Base-by-base conservation (phyloP, 30 jellyfish, hydroid and myxozoan species). In the Cassiopea andromeda region DNA sequence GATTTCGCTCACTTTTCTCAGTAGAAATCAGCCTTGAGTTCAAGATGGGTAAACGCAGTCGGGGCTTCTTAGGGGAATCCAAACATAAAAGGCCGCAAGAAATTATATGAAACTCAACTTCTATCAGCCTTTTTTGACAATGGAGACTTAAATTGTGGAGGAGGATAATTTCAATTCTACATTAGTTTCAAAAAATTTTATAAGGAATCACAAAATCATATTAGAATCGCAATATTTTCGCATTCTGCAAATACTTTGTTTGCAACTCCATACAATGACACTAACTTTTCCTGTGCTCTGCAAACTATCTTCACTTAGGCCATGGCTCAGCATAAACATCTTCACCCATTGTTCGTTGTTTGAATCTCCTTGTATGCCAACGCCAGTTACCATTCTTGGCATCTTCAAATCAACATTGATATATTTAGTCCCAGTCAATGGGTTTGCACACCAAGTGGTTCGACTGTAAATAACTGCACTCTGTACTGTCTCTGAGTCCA, bases 361-460 rank as follows among this genome's bases (percentile, higher is more conserved):
- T 9, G 96, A 81, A 45, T 89, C 96, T n/a, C 91, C 91, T 73
- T 89, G 96, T 3, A 89, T 46, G 15, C 91, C 96, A 59, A 79
- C 59, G 0, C 90, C 96, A 44, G 89, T 68, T 13, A 89, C 69
- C 75, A 79, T 78, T 45, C 72, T 89, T 15, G 91, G 77, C 61
- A 47, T 8, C 27, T 66, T 18, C 5, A 89, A 60, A 73, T 78
- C 85, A 48, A 89, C 68, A 14, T 44, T 69, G 12, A 89, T 44
- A 48, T 77, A 67, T 27, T 27, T 27, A 27, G 38, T 27, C 38
- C 38, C 38, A 71, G 50, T 85, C 10, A 79, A 59, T 67, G 94
- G 13, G 38, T 48, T 27, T 19, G 87, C 90, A 49, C 94, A 87
- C 94, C 94, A 87, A 7, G 90, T 60, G 8, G 75, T n/a, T 2